Base-by-base conservation (phyloP, 2,113 vertebrate species). In the Myiagra hebetior region DNA sequence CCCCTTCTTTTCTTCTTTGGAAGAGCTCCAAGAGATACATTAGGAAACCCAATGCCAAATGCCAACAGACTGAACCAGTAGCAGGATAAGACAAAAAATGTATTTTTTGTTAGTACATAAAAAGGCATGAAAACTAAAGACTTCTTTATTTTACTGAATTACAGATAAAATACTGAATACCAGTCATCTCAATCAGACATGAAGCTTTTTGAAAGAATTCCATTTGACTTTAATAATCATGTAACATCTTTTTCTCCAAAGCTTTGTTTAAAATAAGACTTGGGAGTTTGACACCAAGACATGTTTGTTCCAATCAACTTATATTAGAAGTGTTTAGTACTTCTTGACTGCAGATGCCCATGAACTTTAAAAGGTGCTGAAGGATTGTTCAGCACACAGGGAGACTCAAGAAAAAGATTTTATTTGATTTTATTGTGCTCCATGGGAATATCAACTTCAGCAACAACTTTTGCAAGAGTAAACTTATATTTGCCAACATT, bases 21-120 rank as follows among this genome's bases (percentile, higher is more conserved):
- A 96, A 87, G 52, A 16, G 4, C 21, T 96, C 93, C 93, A 95
- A 67, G 56, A 85, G 74, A 87, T 70, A 94, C 76, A 92, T 92
- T 94, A 96, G 53, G 80, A 86, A 87, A 79, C 62, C 55, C 76
- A 83, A 73, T 83, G 81, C 52, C 69, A 77, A 63, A 83, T 95
- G 75, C 75, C 93, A 89, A 49, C 74, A 73, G 80, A n/a, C 80
- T 70, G 39, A 67, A 57, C 31, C 41, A 53, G 57, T 55, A 57
- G 56, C 56, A 68, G 63, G 73, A 62, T 39, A 93, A 94, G 52
- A 63, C 31, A 78, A 49, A 42, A 84, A 56, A 37, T 65, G 9
- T 20, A 42, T 52, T 63, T 57, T 80, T 75, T 79, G 10, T 78
- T 90, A 89, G 59, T 70, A 73, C 10, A 46, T 50, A 30, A 87